A percentile compares a stretch with the other conserved stretches of the same genome.
phyloP scores from a whole-genome alignment of 2,113 vertebrate genomes.

The Microtus pennsylvanicus region DNA sequence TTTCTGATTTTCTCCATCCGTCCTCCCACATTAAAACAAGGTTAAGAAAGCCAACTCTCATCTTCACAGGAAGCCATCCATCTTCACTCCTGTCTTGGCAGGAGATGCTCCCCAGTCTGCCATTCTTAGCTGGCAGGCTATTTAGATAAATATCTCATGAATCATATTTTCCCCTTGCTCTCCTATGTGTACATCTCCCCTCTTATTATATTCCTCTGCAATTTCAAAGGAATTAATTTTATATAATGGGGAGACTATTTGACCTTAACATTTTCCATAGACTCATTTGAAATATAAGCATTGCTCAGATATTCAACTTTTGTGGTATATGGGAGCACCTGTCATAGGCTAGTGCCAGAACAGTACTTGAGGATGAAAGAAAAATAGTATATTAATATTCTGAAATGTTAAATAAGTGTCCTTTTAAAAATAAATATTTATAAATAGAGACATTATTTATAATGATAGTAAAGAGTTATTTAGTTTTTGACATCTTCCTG shows the following conservation, averaged over 20 bases:
- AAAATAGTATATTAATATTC: neutral
- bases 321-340: neutral
- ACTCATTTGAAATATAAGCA: constrained; percentile 61
- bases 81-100: neutral
- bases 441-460: neutral
- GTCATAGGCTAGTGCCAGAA: neutral
- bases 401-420: neutral
- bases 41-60: constrained; percentile 41
- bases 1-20: constrained; percentile 50
- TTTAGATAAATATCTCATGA: constrained; percentile 63
- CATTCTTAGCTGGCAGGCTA: neutral
- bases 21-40: constrained; percentile 60
- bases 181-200: neutral
- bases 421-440: neutral
- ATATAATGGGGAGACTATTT: constrained; percentile 51
- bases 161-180: neutral
- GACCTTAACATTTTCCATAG: constrained; percentile 11
- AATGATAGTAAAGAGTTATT: neutral
- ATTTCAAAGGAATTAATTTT: constrained; percentile 69
- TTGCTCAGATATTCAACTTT: constrained; percentile 56
- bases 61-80: constrained; percentile 61
- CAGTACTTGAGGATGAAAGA: constrained; percentile 23
- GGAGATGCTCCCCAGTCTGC: constrained; percentile 26
- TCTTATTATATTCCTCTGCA: neutral
- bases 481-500: neutral